Percentiles rank a stretch among this genome's conserved stretches.
Conservation (phyloP, 2,797 vertebrate genomes). For the Karalla daura region DNA sequence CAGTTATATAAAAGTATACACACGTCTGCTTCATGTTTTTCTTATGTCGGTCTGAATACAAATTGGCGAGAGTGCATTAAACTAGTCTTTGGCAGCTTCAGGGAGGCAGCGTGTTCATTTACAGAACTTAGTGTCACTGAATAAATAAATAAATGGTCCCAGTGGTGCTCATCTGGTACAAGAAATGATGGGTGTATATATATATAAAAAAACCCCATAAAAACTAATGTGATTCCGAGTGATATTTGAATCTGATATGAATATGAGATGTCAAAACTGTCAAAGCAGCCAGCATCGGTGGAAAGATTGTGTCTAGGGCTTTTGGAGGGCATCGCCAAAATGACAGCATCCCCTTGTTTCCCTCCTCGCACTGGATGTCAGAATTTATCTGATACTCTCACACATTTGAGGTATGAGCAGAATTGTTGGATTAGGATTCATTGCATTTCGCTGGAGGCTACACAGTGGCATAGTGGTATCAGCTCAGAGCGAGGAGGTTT, state of each 20-base stretch:
- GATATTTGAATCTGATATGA: neutral
- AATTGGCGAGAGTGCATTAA: neutral
- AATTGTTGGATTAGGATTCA: no score
- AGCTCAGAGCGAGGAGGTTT: no score
- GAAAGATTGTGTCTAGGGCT: neutral
- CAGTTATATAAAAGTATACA: neutral
- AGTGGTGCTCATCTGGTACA: neutral
- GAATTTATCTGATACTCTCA: neutral
- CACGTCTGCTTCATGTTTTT: neutral
- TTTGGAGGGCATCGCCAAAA: neutral
- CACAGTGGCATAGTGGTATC: no score
- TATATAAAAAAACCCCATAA: neutral
- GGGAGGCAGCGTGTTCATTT: neutral
- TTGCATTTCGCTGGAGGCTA: no score
- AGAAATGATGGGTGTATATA: neutral
- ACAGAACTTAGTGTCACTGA: neutral
- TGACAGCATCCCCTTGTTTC: neutral
- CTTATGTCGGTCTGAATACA: neutral
- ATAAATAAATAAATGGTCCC: neutral
- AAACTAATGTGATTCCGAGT: neutral
- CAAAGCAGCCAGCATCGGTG: neutral
- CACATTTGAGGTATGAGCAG: no score
- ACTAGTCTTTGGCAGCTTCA: slow-evolving; percentile 1
- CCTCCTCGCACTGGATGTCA: neutral
- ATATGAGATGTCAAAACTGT: neutral